Evolutionary conservation across 30 jellyfish, hydroid and myxozoan genomes (phyloP), one percentile per base, ranked within the genome.

Genomic region (Cassiopea andromeda): DNA sequence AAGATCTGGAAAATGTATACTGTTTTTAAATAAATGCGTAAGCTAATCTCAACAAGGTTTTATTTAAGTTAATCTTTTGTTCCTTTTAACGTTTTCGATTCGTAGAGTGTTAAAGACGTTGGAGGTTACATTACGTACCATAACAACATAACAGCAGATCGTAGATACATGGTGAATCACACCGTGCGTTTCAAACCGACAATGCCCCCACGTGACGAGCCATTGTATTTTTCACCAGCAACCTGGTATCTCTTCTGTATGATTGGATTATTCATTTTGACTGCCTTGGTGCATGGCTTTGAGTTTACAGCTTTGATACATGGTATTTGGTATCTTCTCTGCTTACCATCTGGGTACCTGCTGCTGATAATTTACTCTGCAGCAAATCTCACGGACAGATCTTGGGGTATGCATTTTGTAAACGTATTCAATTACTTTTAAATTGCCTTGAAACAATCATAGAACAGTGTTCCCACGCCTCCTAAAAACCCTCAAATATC

Each of bases 341-440:
- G 99, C 77, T 85, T 95, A 60, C 99, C 99, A 1, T 95, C 99
- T 15, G 99, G 99, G 18, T 95, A 95, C 69, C 85, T 95, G 72
- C 92, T 95, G 9, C 93, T 95, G 73, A 91, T 97, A 46, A 95
- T 95, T 15, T 95, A 89, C 69, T 95, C 99, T 2, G 99, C 91
- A 81, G 97, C 98, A 8, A 95, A 95, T 69, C 91, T 95, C n/a
- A 95, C 99, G 16, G 99, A 95, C 72, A 84, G 99, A 64, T 91
- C 98, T 19, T 95, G 99, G 99, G 99, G 99, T 95, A 91, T 75
- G 79, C 14, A n/a, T n/a, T n/a, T n/a, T n/a, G n/a, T n/a, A n/a
- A n/a, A n/a, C n/a, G n/a, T n/a, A n/a, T n/a, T n/a, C n/a, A n/a
- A n/a, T n/a, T n/a, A n/a, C n/a, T n/a, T n/a, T n/a, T n/a, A n/a